phyloP scores from a whole-genome alignment of 1,140 invertebrate genomes.

The Trissolcus basalis region DNA sequence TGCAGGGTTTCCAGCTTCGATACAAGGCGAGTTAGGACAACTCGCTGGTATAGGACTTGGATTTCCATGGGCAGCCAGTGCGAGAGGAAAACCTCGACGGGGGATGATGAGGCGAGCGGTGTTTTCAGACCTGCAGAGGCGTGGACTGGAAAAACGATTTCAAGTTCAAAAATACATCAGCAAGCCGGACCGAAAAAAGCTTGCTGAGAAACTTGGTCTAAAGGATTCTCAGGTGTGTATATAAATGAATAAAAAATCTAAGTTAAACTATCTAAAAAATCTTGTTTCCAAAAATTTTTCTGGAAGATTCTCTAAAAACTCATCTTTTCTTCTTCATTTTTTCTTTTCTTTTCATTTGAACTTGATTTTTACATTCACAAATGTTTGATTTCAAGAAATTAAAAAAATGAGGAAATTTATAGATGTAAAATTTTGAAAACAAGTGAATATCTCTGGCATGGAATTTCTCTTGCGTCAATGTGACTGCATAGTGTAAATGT shows the following conservation, averaged over 20 bases:
- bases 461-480: not conserved
- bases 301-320: too few relatives aligned
- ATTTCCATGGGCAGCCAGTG: slow-evolving; percentile 89
- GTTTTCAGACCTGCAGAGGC: slow-evolving; percentile 93
- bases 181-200: slow-evolving; percentile 96
- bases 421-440: too few relatives aligned
- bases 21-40: slow-evolving; percentile 67
- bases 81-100: slow-evolving; percentile 88
- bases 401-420: too few relatives aligned
- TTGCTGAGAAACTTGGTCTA: slow-evolving; percentile 95
- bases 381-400: slow-evolving; percentile 12
- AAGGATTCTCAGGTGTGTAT: slow-evolving; percentile 93
- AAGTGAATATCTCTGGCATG: too few relatives aligned
- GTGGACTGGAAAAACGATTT: slow-evolving; percentile 95
- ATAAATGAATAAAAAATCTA: too few relatives aligned
- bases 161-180: slow-evolving; percentile 99
- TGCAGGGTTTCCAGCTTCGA: slow-evolving; percentile 79
- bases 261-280: too few relatives aligned
- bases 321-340: too few relatives aligned
- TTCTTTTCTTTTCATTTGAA: too few relatives aligned
- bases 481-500: slow-evolving; percentile 15
- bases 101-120: slow-evolving; percentile 97
- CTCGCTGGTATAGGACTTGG: slow-evolving; percentile 69
- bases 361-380: too few relatives aligned
- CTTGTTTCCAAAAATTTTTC: too few relatives aligned